Conservation (phyloP, 2,113 vertebrate species). For the Cichladusa arquata region DNA sequence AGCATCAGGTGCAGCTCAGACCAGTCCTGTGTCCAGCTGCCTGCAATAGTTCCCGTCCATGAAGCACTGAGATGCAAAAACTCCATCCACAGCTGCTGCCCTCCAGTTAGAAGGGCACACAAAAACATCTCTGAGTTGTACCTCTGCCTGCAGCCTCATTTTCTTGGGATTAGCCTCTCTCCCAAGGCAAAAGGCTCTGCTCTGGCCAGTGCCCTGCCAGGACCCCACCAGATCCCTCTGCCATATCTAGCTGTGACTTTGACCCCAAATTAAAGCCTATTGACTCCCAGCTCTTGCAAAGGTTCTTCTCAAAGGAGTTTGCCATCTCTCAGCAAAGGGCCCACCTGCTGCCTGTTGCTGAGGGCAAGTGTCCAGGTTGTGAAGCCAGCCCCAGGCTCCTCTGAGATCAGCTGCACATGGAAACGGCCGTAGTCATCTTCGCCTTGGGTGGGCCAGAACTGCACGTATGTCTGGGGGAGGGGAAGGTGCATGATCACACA, state of each 20-base stretch:
- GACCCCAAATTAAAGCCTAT: not conserved
- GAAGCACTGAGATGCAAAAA: accelerated
- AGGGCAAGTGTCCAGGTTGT: constrained; percentile 13
- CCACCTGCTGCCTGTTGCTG: constrained; percentile 54
- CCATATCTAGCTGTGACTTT: not conserved
- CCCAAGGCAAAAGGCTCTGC: not conserved
- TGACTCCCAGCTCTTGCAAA: not conserved
- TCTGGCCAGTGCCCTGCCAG: not conserved
- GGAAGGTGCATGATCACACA: not conserved
- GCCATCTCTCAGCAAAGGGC: not conserved
- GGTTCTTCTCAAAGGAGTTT: not conserved
- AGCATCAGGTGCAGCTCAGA: not conserved
- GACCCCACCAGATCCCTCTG: not conserved
- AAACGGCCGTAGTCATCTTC: constrained; percentile 12
- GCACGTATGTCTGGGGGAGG: not conserved
- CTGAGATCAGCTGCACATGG: not conserved
- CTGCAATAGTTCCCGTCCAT: not conserved
- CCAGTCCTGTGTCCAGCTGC: not conserved
- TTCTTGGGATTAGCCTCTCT: not conserved
- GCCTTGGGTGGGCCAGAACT: constrained; percentile 33
- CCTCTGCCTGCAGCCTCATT: not conserved
- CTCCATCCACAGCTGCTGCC: not conserved
- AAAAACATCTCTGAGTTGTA: not conserved
- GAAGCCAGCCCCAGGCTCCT: constrained; percentile 2
- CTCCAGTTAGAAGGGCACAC: not conserved